Base-by-base conservation (phyloP, 1,140 invertebrate species). In the Pentalonia nigronervosa region DNA sequence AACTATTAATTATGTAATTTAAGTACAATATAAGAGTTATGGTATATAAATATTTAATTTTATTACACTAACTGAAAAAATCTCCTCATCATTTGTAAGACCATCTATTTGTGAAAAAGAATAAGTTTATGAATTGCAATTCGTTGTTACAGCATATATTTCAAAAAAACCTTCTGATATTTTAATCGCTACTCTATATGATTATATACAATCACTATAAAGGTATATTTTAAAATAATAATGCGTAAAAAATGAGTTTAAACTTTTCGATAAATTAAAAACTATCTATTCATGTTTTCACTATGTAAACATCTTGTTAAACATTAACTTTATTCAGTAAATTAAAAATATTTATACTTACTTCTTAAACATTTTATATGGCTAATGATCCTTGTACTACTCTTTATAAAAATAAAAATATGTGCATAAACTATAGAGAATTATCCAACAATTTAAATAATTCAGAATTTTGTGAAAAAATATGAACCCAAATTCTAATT, bases 341-440 rank as follows among this genome's bases (percentile, higher is more conserved):
- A 90, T 20, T 8, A n/a, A 90, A 60, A 30, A n/a, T 47, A 2
- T 3, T 81, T n/a, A 21, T 30, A 92, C 91, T 92, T 56, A 92
- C 91, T 92, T 92, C 41, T 92, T 92, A 9, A 92, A 92, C 91
- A 92, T 92, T 53, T 92, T 84, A 14, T 60, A 30, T 41, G 21
- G 8, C 34, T 56, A 56, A 9, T 45, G 41, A 41, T 84, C 83
- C 4, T 20, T n/a, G 17, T 67, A 67, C 60, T n/a, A 0, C 6
- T 67, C n/a, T 17, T n/a, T 60, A 60, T 30, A 60, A 67, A 9
- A 84, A 36, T 41, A 36, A 25, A 36, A 36, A 84, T 41, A 25
- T 11, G 83, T 45, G 21, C 30, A 45, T 11, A 41, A 1, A 25
- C 25, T 3, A 45, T 21, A 53, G 21, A 53, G 47, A 17, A 17